Conservation (phyloP, 2,888 invertebrate species). For the Cantharis flavilabris region DNA sequence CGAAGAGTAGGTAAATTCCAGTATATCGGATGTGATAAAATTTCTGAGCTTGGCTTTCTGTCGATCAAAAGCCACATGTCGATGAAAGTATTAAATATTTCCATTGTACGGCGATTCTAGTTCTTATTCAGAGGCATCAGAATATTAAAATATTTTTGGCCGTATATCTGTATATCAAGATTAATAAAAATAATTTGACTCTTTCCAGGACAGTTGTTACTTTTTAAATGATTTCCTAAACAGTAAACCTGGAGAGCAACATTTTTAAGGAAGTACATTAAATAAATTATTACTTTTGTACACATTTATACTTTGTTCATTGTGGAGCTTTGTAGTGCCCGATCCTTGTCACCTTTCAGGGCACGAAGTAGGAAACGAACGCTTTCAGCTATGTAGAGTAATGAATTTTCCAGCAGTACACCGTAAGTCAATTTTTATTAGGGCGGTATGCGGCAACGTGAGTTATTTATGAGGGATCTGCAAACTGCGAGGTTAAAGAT, state of each 20-base stretch:
- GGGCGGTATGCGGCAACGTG: slow-evolving; percentile 32
- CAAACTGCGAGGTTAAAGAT: slow-evolving; percentile 32
- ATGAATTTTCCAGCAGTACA: slow-evolving; percentile 38
- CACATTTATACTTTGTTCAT: slow-evolving; percentile 12
- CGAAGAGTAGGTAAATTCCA: too few relatives aligned
- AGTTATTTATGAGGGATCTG: slow-evolving; percentile 35
- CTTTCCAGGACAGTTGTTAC: not conserved
- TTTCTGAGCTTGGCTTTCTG: too few relatives aligned
- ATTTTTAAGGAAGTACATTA: not conserved
- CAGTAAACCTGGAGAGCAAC: not conserved
- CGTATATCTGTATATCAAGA: too few relatives aligned
- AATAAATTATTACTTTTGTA: slow-evolving; percentile 8
- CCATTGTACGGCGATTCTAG: too few relatives aligned
- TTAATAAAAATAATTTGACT: too few relatives aligned
- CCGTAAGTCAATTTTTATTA: slow-evolving; percentile 39
- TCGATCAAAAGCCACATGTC: too few relatives aligned
- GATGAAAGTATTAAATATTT: too few relatives aligned
- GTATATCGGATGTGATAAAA: too few relatives aligned
- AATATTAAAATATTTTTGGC: too few relatives aligned
- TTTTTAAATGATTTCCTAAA: not conserved
- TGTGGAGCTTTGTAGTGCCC: not conserved
- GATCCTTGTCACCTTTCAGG: slow-evolving; percentile 17
- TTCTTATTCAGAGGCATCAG: too few relatives aligned
- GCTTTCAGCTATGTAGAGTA: slow-evolving; percentile 33
- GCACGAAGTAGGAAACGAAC: slow-evolving; percentile 24